These are phyloP conservation scores for Rhodinocichla rosea DNA, from an alignment of 2,113 vertebrate species.

Conservation along the genomic window DNA sequence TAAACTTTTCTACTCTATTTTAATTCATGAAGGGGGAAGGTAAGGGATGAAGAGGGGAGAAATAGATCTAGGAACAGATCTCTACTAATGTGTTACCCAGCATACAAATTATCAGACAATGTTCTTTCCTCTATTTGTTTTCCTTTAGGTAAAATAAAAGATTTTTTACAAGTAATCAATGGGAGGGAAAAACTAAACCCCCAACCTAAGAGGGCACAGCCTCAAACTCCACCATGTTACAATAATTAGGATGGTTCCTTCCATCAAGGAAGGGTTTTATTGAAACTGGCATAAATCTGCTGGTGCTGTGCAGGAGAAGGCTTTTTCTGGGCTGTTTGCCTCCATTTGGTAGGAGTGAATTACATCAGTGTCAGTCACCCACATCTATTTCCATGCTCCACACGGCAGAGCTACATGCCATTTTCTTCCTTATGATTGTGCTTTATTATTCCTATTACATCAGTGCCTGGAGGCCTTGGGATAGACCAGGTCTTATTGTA, in stretches of 20 bases:
- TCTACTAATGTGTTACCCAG: background rate
- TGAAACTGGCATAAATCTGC: background rate
- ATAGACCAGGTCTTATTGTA: constrained; percentile 49
- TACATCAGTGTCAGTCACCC: background rate
- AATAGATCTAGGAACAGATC: background rate
- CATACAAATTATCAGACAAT: background rate
- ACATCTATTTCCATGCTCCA: background rate
- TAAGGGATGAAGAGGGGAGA: background rate
- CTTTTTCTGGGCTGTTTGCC: background rate
- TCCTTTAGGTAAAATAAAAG: background rate
- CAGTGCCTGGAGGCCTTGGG: constrained; percentile 57
- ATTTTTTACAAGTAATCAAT: background rate
- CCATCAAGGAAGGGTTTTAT: background rate
- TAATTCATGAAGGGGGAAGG: background rate
- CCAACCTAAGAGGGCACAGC: background rate
- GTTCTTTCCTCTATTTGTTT: background rate
- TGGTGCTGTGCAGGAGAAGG: background rate
- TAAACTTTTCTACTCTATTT: background rate
- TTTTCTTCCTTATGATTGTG: constrained; percentile 40
- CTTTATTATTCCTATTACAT: constrained; percentile 59
- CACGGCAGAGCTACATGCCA: background rate
- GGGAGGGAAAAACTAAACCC: background rate
- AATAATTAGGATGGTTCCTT: background rate
- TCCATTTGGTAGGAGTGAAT: background rate
- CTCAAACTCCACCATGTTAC: background rate